phyloP scores from a whole-genome alignment of 1,140 invertebrate genomes.

The Aleiodes sp. region DNA sequence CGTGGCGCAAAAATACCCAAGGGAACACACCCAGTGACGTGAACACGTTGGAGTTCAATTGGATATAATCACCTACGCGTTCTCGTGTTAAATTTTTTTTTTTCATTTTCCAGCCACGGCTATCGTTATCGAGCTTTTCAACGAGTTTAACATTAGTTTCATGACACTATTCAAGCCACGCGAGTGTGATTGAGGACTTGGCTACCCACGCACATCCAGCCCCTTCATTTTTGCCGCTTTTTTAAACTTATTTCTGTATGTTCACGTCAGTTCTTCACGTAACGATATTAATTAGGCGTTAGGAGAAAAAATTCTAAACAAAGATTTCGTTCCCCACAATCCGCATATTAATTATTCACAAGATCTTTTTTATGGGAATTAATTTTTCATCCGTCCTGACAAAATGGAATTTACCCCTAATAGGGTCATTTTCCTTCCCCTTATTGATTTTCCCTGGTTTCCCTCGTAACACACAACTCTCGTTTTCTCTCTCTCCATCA shows the following conservation, averaged over 20 bases:
- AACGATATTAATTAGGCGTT: constrained; percentile 25
- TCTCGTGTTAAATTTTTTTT: background rate
- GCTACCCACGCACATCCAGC: constrained; percentile 5
- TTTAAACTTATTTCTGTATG: background rate
- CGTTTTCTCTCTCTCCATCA: background rate
- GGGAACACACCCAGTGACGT: background rate
- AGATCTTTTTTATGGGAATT: background rate
- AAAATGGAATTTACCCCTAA: background rate
- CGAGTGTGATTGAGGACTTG: constrained; percentile 36
- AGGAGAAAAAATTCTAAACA: constrained; percentile 19
- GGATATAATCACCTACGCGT: constrained; percentile 22
- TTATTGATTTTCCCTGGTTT: background rate
- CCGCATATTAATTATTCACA: background rate
- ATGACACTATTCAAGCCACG: constrained; percentile 58
- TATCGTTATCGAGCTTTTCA: constrained; percentile 61
- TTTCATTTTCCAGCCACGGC: constrained; percentile 10
- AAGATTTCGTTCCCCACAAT: no score
- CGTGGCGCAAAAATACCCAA: background rate
- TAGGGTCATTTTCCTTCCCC: background rate
- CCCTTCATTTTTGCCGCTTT: constrained; percentile 9
- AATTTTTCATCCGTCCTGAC: background rate
- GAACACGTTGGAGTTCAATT: background rate
- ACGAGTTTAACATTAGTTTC: constrained; percentile 58
- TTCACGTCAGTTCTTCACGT: constrained; percentile 19
- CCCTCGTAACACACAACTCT: background rate